Evolutionary conservation across 2,888 invertebrate genomes (phyloP).

Genomic region (Acanthococcus lagerstroemiae): DNA sequence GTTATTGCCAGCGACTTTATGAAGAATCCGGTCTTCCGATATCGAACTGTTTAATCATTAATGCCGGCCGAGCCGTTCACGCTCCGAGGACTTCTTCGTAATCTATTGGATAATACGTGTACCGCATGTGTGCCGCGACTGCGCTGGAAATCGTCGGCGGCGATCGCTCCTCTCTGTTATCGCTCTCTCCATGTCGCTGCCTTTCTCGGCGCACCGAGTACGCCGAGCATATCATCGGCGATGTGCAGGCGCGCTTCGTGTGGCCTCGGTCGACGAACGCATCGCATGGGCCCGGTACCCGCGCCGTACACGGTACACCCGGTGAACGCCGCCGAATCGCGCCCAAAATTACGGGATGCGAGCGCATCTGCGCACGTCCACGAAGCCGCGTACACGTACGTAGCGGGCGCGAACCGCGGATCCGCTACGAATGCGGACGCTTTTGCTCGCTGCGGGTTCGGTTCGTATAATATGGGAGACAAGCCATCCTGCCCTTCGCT

Average conservation of each 20-base stretch:
- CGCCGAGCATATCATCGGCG: too few relatives aligned
- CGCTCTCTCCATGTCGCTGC: too few relatives aligned
- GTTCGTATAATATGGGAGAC: too few relatives aligned
- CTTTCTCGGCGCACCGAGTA: too few relatives aligned
- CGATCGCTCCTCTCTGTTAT: too few relatives aligned
- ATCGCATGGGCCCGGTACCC: background rate
- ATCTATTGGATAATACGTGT: background rate
- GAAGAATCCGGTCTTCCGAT: conserved; percentile 20
- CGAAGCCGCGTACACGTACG: background rate
- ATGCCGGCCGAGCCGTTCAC: background rate
- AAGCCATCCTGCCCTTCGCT: too few relatives aligned
- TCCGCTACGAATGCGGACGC: too few relatives aligned
- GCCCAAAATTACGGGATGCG: background rate
- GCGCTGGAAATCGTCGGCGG: too few relatives aligned
- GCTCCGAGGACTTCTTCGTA: background rate
- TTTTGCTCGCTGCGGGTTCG: too few relatives aligned
- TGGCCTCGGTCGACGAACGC: background rate
- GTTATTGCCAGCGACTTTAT: background rate
- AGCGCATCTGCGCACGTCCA: background rate
- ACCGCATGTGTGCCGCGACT: background rate
- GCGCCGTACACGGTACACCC: background rate
- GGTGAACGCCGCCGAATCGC: background rate
- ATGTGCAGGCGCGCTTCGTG: too few relatives aligned
- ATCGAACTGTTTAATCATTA: conserved; percentile 14
- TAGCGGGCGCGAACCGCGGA: too few relatives aligned